These are phyloP conservation scores for Oryzias woworae DNA, from an alignment of 2,113 vertebrate genomes.

Conservation along the genomic window DNA sequence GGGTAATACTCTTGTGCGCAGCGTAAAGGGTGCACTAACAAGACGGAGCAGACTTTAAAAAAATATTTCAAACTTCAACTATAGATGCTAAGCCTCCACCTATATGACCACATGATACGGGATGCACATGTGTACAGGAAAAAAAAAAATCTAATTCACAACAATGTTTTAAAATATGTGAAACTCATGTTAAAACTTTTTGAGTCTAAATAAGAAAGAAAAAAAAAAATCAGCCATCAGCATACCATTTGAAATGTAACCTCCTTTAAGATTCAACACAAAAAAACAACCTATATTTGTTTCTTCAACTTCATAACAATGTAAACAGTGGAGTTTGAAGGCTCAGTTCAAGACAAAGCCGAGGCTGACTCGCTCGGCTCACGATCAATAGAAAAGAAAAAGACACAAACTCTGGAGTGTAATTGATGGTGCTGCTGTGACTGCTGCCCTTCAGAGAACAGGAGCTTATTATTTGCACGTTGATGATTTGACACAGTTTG, in stretches of 20 bases:
- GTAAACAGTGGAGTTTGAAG: conserved; percentile 51
- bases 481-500: conserved; percentile 77
- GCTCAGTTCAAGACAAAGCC: conserved; percentile 46
- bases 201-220: conserved; percentile 2
- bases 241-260: conserved; percentile 38
- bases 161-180: conserved; percentile 12
- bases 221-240: conserved; percentile 25
- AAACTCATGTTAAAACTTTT: conserved; percentile 12
- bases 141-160: conserved; percentile 18
- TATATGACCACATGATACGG: conserved; percentile 47
- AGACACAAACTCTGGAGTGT: conserved; percentile 51
- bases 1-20: conserved; percentile 71
- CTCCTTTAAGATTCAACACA: conserved; percentile 16
- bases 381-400: conserved; percentile 55
- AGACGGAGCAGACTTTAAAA: conserved; percentile 58
- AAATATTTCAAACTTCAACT: conserved; percentile 65
- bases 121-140: conserved; percentile 27
- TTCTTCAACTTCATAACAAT: conserved; percentile 43
- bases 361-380: conserved; percentile 48
- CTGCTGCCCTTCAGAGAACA: conserved; percentile 72
- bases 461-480: conserved; percentile 68
- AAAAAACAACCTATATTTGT: conserved; percentile 32
- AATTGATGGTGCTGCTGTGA: conserved; percentile 74
- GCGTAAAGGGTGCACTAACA: conserved; percentile 66
- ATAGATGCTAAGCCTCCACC: conserved; percentile 52